Percentiles rank a stretch among this genome's conserved stretches.
Evolutionary conservation across 1,140 invertebrate genomes (phyloP).

Genomic region (Nephotettix cincticeps): DNA sequence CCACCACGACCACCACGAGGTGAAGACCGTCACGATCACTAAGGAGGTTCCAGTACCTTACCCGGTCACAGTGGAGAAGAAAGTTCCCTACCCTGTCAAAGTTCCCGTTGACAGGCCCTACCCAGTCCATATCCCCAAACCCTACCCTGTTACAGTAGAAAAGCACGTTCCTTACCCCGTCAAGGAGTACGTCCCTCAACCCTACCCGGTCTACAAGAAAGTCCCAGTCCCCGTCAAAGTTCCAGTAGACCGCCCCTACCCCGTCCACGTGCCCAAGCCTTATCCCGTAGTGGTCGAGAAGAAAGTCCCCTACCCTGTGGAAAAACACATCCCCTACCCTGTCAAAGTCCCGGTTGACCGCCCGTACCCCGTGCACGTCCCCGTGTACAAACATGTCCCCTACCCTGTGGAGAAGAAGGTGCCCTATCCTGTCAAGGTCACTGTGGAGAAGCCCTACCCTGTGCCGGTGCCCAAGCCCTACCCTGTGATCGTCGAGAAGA

Average conservation of each 20-base stretch:
- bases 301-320: slow-evolving; percentile 36
- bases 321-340: slow-evolving; percentile 57
- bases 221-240: slow-evolving; percentile 38
- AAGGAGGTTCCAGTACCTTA: slow-evolving; percentile 33
- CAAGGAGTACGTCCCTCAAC: slow-evolving; percentile 61
- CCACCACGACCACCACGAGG: slow-evolving; percentile 45
- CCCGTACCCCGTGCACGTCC: slow-evolving; percentile 44
- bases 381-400: slow-evolving; percentile 65
- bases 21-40: slow-evolving; percentile 21
- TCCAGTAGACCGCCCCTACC: slow-evolving; percentile 31
- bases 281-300: slow-evolving; percentile 27
- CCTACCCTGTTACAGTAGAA: slow-evolving; percentile 62
- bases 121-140: slow-evolving; percentile 56
- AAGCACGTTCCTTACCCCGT: slow-evolving; percentile 63
- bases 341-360: slow-evolving; percentile 56
- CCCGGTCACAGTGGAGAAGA: slow-evolving; percentile 50
- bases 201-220: slow-evolving; percentile 57
- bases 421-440: slow-evolving; percentile 56
- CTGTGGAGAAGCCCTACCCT: slow-evolving; percentile 46
- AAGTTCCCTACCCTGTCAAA: slow-evolving; percentile 26
- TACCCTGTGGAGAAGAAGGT: slow-evolving; percentile 45
- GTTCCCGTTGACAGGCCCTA: slow-evolving; percentile 28
- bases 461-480: slow-evolving; percentile 38
- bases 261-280: slow-evolving; percentile 27
- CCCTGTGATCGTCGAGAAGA: slow-evolving; percentile 38